Evolutionary conservation across 2,113 vertebrate species (phyloP).

Genomic region (Pollimyrus isidori): DNA sequence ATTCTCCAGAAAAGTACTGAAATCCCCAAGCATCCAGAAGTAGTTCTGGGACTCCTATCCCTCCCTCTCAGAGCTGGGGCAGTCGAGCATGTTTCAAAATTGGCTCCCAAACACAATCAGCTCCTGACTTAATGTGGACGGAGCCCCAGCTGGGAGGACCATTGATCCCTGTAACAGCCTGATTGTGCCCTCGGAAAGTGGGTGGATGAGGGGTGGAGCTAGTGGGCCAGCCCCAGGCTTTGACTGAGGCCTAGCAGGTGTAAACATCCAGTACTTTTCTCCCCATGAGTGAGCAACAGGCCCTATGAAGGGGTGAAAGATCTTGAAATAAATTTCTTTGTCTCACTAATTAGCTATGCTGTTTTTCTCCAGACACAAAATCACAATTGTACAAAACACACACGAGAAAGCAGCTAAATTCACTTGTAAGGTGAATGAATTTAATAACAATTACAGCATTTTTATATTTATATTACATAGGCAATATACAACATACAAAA

Average conservation of each 20-base stretch:
- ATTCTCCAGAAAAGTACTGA: neutral
- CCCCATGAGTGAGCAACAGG: constrained; percentile 46
- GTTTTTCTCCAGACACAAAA: neutral
- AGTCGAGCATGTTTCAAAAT: constrained; percentile 53
- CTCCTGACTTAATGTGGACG: constrained; percentile 49
- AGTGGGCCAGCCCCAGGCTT: constrained; percentile 59
- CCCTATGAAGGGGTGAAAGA: constrained; percentile 52
- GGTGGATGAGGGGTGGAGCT: constrained; percentile 56
- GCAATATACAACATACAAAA: neutral
- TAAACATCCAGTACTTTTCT: constrained; percentile 57
- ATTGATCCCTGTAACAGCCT: constrained; percentile 55
- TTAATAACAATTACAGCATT: neutral
- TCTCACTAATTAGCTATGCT: neutral
- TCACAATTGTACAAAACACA: neutral
- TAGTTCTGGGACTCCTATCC: neutral
- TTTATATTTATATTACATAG: neutral
- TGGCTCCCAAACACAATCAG: constrained; percentile 38
- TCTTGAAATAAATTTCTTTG: constrained; percentile 23
- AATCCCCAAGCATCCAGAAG: neutral
- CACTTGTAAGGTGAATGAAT: neutral
- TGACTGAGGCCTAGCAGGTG: constrained; percentile 62
- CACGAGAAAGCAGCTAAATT: neutral
- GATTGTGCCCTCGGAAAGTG: constrained; percentile 62
- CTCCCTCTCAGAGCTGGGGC: constrained; percentile 51
- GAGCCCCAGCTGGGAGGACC: constrained; percentile 62